Conservation (phyloP, 2,888 invertebrate genomes). For the Epirrhoe tristata region DNA sequence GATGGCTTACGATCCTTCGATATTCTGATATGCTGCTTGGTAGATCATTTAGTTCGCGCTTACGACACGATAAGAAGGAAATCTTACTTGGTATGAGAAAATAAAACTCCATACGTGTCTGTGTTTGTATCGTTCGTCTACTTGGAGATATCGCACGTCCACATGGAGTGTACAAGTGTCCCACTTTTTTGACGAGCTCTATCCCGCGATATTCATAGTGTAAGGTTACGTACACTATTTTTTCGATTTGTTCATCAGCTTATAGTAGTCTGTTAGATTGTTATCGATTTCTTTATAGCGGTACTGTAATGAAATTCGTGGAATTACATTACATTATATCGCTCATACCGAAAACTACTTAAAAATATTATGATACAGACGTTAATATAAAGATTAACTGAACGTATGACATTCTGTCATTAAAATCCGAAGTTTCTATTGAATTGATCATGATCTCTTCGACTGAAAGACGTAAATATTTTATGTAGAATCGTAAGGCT, state of each 20-base stretch:
- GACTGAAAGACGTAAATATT: constrained; percentile 53
- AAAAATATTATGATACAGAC: constrained; percentile 7
- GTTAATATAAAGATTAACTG: constrained; percentile 6
- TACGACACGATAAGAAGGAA: constrained; percentile 88
- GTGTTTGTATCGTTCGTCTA: constrained; percentile 40
- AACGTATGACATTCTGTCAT: constrained; percentile 34
- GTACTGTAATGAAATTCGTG: constrained; percentile 10
- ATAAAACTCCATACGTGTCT: constrained; percentile 36
- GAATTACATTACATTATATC: constrained; percentile 14
- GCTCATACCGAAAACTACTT: constrained; percentile 14
- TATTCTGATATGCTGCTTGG: constrained; percentile 68
- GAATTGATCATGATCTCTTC: constrained; percentile 41
- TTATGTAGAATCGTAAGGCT: constrained; percentile 55
- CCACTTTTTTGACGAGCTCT: constrained; percentile 34
- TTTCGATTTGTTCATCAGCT: constrained; percentile 8
- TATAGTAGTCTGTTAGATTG: neutral
- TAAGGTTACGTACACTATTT: constrained; percentile 28
- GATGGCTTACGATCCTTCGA: constrained; percentile 54
- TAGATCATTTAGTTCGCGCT: constrained; percentile 82
- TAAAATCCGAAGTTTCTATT: constrained; percentile 33
- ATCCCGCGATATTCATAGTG: constrained; percentile 23
- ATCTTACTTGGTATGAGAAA: constrained; percentile 87
- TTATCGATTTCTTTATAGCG: constrained; percentile 14
- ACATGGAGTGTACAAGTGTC: constrained; percentile 3
- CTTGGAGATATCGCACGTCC: constrained; percentile 19